These are phyloP conservation scores for Chrysogorgia sp. DNA, from an alignment of 92 coral and sea anemone species.

Conservation along the genomic window DNA sequence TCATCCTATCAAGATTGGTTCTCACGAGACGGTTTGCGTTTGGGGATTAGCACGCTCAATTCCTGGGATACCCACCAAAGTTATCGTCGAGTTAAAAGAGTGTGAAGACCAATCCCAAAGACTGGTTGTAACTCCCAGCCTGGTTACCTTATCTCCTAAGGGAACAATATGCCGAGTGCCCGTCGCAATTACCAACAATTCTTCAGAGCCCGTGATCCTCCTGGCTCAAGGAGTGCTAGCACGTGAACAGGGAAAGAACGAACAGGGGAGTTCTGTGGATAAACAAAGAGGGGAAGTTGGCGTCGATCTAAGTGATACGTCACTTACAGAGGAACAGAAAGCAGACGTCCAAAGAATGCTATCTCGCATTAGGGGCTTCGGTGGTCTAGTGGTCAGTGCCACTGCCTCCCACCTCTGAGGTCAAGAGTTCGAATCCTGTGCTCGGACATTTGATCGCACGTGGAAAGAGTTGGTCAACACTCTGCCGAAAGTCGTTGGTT, in stretches of 20 bases:
- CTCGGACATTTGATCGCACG: too few species aligned
- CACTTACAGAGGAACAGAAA: constrained; percentile 28
- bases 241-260: not conserved
- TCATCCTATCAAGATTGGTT: constrained; percentile 38
- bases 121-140: constrained; percentile 9
- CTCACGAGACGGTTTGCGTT: constrained; percentile 44
- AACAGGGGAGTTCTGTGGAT: not conserved
- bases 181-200: not conserved
- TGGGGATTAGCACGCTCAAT: constrained; percentile 34
- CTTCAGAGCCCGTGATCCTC: not conserved
- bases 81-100: not conserved
- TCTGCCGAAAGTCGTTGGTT: too few species aligned
- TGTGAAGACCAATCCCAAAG: not conserved
- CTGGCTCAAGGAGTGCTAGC: constrained; percentile 10
- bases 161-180: constrained; percentile 14
- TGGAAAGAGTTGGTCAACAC: too few species aligned
- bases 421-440: too few species aligned
- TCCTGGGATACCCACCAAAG: constrained; percentile 28
- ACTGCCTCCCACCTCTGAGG: too few species aligned
- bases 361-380: constrained; percentile 23
- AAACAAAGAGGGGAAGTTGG: constrained; percentile 2
- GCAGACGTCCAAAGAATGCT: constrained; percentile 29
- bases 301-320: constrained; percentile 30
- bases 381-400: too few species aligned
- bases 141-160: not conserved